These are phyloP conservation scores for Trogon surrucura DNA, from an alignment of 2,113 vertebrate species.

Conservation along the genomic window DNA sequence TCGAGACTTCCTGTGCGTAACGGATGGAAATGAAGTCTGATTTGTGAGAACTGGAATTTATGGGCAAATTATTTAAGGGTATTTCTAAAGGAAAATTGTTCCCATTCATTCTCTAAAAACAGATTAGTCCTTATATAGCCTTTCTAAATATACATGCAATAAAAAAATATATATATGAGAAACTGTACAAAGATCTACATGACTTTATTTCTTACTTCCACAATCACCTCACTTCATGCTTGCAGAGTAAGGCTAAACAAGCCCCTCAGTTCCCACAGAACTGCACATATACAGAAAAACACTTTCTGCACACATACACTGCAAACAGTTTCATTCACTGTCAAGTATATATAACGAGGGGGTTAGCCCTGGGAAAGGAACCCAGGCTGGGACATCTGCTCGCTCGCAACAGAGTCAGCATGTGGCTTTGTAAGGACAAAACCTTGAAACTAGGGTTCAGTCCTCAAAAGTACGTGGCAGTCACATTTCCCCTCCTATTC, in stretches of 20 bases:
- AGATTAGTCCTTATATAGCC: neutral
- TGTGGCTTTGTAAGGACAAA: neutral
- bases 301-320: neutral
- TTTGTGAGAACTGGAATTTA: neutral
- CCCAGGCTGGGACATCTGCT: neutral
- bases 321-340: neutral
- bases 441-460: neutral
- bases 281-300: neutral
- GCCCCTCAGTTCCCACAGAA: neutral
- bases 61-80: neutral
- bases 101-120: neutral
- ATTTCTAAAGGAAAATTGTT: conserved; percentile 12
- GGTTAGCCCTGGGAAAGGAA: neutral
- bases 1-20: neutral
- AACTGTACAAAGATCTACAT: neutral
- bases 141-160: conserved; percentile 7
- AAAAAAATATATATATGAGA: neutral
- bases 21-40: neutral
- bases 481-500: neutral
- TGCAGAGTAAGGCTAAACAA: neutral
- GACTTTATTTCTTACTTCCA: neutral
- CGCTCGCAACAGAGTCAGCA: neutral
- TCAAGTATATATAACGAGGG: neutral
- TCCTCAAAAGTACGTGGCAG: neutral
- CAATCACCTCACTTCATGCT: neutral